Percentiles rank a stretch among this genome's conserved stretches.
phyloP scores from a whole-genome alignment of 2,113 vertebrate species.

The Apodemus speciosus region DNA sequence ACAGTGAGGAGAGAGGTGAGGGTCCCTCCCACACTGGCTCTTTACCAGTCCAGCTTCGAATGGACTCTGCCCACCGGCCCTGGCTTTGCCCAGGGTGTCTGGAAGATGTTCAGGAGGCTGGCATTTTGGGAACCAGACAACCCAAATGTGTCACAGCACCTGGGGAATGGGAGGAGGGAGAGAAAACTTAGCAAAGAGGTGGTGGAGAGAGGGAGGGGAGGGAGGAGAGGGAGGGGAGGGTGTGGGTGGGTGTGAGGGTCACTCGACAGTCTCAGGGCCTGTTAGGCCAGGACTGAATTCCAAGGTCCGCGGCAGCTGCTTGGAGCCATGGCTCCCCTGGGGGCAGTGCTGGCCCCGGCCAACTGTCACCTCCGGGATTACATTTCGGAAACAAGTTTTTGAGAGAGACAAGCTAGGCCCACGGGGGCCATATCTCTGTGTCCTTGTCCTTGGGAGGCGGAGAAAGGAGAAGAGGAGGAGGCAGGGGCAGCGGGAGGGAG shows the following conservation, averaged over 20 bases:
- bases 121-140: background rate
- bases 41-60: background rate
- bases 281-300: background rate
- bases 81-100: background rate
- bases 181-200: background rate
- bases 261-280: background rate
- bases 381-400: slow-evolving; percentile 47
- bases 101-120: background rate
- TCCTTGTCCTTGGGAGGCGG: slow-evolving; percentile 73
- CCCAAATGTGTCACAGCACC: background rate
- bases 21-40: background rate
- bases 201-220: background rate
- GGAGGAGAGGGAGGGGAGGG: background rate
- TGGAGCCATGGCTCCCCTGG: background rate
- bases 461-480: slow-evolving; percentile 23
- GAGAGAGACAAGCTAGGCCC: slow-evolving; percentile 65
- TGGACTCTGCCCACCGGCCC: background rate
- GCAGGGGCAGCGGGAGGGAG: background rate
- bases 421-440: slow-evolving; percentile 23
- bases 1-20: background rate
- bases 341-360: background rate
- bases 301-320: background rate
- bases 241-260: rapidly evolving
- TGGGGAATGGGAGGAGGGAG: background rate
- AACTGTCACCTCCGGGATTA: slow-evolving; percentile 26